phyloP scores from a whole-genome alignment of 2,113 vertebrate species.

The Limnothrissa miodon region DNA sequence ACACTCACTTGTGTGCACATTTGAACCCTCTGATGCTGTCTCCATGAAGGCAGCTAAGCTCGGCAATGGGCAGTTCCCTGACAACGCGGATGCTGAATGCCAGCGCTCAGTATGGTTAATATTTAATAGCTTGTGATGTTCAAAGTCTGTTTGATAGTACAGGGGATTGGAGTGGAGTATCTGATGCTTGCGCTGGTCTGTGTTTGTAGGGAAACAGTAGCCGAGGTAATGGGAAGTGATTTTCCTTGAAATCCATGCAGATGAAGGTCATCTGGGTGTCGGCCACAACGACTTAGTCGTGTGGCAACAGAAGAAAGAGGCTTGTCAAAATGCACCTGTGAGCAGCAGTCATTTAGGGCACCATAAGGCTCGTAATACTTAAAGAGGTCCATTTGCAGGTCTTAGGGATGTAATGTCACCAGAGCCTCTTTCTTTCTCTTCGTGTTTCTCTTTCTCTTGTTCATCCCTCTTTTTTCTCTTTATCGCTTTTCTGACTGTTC shows the following conservation, averaged over 20 bases:
- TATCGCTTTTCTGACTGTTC: constrained; percentile 49
- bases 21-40: neutral
- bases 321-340: constrained; percentile 69
- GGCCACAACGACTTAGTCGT: constrained; percentile 58
- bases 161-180: constrained; percentile 5
- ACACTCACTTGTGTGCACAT: neutral
- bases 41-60: neutral
- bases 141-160: constrained; percentile 3
- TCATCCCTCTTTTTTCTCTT: constrained; percentile 63
- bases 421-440: constrained; percentile 25
- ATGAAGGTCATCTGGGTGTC: constrained; percentile 65
- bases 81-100: constrained; percentile 3
- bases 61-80: neutral
- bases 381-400: constrained; percentile 48
- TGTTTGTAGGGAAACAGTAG: neutral
- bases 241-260: constrained; percentile 36
- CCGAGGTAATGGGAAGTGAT: neutral
- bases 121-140: constrained; percentile 12
- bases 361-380: constrained; percentile 68
- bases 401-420: constrained; percentile 21
- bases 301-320: constrained; percentile 63
- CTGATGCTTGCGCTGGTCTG: neutral
- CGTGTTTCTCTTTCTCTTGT: constrained; percentile 35
- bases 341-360: constrained; percentile 60
- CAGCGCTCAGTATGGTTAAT: constrained; percentile 10